Evolutionary conservation across 2,888 invertebrate genomes (phyloP).

Genomic region (Altica lythri): DNA sequence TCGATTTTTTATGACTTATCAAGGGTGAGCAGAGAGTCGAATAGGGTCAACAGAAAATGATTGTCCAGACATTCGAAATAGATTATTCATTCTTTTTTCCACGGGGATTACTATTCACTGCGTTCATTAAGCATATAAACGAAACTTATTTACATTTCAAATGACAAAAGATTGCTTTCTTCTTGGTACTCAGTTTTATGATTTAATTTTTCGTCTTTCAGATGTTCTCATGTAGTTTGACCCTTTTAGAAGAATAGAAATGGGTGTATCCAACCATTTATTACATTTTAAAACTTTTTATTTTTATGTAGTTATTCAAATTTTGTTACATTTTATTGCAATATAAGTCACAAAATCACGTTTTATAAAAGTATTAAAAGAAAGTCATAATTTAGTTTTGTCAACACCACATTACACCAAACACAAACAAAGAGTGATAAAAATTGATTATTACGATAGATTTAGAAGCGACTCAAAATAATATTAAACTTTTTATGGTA

Average conservation of each 20-base stretch:
- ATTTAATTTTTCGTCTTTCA: slow-evolving; percentile 21
- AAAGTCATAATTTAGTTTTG: too few species aligned
- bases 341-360: too few species aligned
- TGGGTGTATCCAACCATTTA: slow-evolving; percentile 6
- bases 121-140: slow-evolving; percentile 39
- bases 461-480: too few species aligned
- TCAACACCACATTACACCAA: too few species aligned
- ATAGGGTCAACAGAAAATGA: slow-evolving; percentile 30
- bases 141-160: slow-evolving; percentile 39
- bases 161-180: slow-evolving; percentile 33
- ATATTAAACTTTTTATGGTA: too few species aligned
- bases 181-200: slow-evolving; percentile 28
- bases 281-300: not conserved
- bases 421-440: too few species aligned
- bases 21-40: slow-evolving; percentile 27
- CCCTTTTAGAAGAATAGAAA: slow-evolving; percentile 12
- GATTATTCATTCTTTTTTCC: slow-evolving; percentile 40
- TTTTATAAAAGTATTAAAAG: too few species aligned
- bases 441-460: too few species aligned
- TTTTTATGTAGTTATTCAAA: too few species aligned
- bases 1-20: slow-evolving; percentile 29
- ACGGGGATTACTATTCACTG: slow-evolving; percentile 41
- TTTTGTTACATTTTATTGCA: too few species aligned
- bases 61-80: slow-evolving; percentile 28
- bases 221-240: slow-evolving; percentile 21